Percentiles rank a stretch among this genome's conserved stretches.
Conservation (phyloP, 2,888 invertebrate species). For the Griposia aprilina region DNA sequence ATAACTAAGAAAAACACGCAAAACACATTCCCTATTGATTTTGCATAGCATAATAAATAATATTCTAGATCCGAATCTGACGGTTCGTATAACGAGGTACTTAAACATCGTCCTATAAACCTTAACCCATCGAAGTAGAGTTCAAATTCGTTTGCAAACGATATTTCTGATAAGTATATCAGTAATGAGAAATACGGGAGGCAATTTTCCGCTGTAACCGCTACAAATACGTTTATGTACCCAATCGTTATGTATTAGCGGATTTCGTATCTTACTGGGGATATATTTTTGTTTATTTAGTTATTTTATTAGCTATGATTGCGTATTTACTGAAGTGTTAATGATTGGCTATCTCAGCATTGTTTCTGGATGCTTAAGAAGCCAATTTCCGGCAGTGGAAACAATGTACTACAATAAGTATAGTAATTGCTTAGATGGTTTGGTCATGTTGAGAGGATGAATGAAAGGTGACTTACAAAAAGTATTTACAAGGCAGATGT, state of each 20-base stretch:
- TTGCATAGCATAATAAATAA: slow-evolving; percentile 51
- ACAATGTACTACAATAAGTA: background rate
- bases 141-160: slow-evolving; percentile 19
- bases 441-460: background rate
- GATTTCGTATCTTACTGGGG: slow-evolving; percentile 45
- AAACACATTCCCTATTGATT: slow-evolving; percentile 26
- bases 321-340: slow-evolving; percentile 17
- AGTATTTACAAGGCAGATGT: background rate
- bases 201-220: slow-evolving; percentile 63
- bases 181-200: slow-evolving; percentile 55
- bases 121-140: slow-evolving; percentile 9
- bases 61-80: slow-evolving; percentile 43
- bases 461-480: background rate
- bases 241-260: slow-evolving; percentile 52
- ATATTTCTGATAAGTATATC: slow-evolving; percentile 27
- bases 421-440: background rate
- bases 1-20: slow-evolving; percentile 14
- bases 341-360: slow-evolving; percentile 24
- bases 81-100: slow-evolving; percentile 24
- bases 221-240: slow-evolving; percentile 59
- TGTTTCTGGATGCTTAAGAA: background rate
- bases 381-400: slow-evolving; percentile 23
- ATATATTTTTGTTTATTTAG: slow-evolving; percentile 34
- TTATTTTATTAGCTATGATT: slow-evolving; percentile 42
- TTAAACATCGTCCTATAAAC: background rate